Percentiles rank a stretch among this genome's conserved stretches.
These are phyloP conservation scores for Limnodromus scolopaceus DNA, from an alignment of 2,797 vertebrate genomes.

Conservation along the genomic window DNA sequence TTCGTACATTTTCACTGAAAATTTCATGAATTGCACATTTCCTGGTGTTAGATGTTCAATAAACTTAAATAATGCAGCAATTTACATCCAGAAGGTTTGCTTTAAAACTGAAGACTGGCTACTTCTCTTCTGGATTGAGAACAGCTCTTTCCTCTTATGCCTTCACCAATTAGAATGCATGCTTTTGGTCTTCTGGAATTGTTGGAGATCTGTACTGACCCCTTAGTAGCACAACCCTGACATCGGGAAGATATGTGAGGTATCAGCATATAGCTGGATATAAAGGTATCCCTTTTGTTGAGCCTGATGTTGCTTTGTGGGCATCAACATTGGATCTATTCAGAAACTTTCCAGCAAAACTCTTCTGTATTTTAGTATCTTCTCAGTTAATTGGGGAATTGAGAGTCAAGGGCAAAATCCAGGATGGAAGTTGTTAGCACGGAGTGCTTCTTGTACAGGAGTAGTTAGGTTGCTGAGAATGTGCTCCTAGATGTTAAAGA, in stretches of 20 bases:
- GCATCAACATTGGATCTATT: background rate
- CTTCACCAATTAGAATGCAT: background rate
- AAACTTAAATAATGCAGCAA: constrained; percentile 74
- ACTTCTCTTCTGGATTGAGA: background rate
- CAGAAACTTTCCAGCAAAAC: background rate
- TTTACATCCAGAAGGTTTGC: constrained; percentile 62
- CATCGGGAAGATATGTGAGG: background rate
- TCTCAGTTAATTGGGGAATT: background rate
- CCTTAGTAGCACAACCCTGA: background rate
- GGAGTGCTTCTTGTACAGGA: background rate
- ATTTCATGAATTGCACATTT: constrained; percentile 72
- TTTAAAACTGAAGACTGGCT: constrained; percentile 46
- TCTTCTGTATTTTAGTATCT: background rate
- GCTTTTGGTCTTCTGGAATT: background rate
- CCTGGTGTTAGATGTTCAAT: constrained; percentile 71
- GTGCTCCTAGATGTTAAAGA: background rate
- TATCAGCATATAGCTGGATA: background rate
- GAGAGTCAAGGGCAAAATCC: background rate
- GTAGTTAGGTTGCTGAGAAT: background rate
- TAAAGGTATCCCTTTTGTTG: background rate
- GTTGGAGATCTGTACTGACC: background rate
- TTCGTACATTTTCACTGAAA: constrained; percentile 64
- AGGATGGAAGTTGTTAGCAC: background rate
- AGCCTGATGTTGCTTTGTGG: background rate
- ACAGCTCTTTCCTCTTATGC: background rate